These are phyloP conservation scores for Drosophila kuntzei DNA, from an alignment of 2,888 invertebrate species.

Conservation along the genomic window DNA sequence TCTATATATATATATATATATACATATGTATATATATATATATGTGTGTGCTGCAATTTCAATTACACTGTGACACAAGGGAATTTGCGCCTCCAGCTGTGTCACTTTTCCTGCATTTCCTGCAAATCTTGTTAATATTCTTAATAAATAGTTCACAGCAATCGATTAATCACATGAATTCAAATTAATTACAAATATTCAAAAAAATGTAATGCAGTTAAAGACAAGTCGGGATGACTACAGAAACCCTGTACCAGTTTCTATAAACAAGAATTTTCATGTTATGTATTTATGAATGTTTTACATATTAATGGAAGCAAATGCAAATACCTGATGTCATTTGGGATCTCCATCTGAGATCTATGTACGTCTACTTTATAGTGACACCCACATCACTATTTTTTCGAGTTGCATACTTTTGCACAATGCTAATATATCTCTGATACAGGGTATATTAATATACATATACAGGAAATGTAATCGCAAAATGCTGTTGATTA, in stretches of 20 bases:
- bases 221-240: neutral
- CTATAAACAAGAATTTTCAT: neutral
- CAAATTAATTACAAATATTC: constrained; percentile 19
- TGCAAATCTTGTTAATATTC: constrained; percentile 32
- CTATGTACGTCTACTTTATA: too few species aligned
- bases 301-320: too few species aligned
- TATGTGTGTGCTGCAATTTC: constrained; percentile 48
- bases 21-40: constrained; percentile 4
- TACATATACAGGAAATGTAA: too few species aligned
- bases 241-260: neutral
- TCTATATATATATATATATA: constrained; percentile 9
- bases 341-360: too few species aligned
- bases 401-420: too few species aligned
- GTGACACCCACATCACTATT: too few species aligned
- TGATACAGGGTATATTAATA: neutral
- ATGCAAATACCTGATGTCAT: too few species aligned
- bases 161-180: constrained; percentile 29
- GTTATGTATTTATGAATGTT: neutral
- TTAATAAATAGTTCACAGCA: constrained; percentile 26
- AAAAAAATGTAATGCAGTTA: constrained; percentile 11
- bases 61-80: constrained; percentile 24
- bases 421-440: too few species aligned
- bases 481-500: constrained; percentile 7
- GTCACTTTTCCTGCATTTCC: constrained; percentile 8
- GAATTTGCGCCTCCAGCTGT: constrained; percentile 19